Percentiles rank a stretch among this genome's conserved stretches.
Evolutionary conservation across 2,888 invertebrate species (phyloP).

Genomic region (Agrilus mali): DNA sequence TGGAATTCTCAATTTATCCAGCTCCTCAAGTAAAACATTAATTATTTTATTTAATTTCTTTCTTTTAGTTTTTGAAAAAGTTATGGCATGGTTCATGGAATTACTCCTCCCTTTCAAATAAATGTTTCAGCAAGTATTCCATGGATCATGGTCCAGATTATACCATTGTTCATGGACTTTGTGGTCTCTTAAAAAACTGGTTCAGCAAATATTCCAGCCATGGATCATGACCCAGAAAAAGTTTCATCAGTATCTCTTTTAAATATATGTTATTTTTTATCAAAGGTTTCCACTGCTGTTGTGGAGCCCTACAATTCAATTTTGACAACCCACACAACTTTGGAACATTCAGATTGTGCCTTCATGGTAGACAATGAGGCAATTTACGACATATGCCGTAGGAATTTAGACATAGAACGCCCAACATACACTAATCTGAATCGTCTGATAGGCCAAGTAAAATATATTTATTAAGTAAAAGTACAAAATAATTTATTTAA

Average conservation of each 20-base stretch:
- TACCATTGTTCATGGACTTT: too few species aligned
- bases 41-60: too few species aligned
- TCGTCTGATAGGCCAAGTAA: slow-evolving; percentile 64
- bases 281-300: slow-evolving; percentile 63
- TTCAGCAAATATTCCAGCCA: too few species aligned
- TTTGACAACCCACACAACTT: slow-evolving; percentile 81
- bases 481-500: not conserved
- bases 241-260: not conserved
- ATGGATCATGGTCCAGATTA: too few species aligned
- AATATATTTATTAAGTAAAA: not conserved
- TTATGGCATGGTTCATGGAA: too few species aligned
- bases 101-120: too few species aligned
- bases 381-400: slow-evolving; percentile 78
- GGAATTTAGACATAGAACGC: slow-evolving; percentile 75
- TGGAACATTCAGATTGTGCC: slow-evolving; percentile 78
- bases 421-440: slow-evolving; percentile 81
- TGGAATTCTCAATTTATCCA: slow-evolving; percentile 90
- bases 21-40: slow-evolving; percentile 65
- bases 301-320: slow-evolving; percentile 89
- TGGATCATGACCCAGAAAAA: too few species aligned
- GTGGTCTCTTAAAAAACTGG: too few species aligned
- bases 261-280: not conserved
- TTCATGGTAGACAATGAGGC: slow-evolving; percentile 90
- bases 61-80: too few species aligned
- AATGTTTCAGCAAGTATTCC: not conserved